Evolutionary conservation across 2,797 vertebrate species (phyloP).

Genomic region (Furcifer pardalis): DNA sequence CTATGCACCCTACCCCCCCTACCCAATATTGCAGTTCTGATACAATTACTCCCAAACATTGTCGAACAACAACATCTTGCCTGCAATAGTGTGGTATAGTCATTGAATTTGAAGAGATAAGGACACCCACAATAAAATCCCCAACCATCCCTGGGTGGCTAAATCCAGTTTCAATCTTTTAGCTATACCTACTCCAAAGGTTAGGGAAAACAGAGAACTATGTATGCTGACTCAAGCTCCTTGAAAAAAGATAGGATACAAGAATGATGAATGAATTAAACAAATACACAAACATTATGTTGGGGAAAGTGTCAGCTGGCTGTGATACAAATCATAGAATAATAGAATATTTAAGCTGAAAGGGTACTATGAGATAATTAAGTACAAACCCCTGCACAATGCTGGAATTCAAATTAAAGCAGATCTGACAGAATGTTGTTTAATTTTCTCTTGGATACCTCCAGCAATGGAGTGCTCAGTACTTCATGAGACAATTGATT

Average conservation of each 20-base stretch:
- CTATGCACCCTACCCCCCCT: too few species aligned
- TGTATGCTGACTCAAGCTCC: neutral
- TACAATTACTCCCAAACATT: neutral
- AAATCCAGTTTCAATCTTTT: neutral
- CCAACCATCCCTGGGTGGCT: neutral
- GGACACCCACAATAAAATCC: neutral
- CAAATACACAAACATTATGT: neutral
- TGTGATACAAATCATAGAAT: neutral
- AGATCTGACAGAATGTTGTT: too few species aligned
- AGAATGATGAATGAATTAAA: neutral
- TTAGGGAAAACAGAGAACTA: neutral
- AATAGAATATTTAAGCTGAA: too few species aligned
- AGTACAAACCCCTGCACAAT: too few species aligned
- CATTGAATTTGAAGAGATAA: neutral
- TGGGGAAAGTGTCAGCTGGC: neutral
- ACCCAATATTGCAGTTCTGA: neutral
- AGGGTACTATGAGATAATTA: too few species aligned
- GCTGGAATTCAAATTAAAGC: too few species aligned
- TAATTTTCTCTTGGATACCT: too few species aligned
- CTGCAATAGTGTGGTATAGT: neutral
- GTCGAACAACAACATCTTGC: neutral
- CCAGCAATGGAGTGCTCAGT: too few species aligned
- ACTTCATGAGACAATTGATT: too few species aligned
- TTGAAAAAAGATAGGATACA: neutral
- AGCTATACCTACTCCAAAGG: neutral